Evolutionary conservation across 2,797 vertebrate genomes (phyloP), one percentile per base, ranked within the genome.

Genomic region (Halcyon chelicuti): DNA sequence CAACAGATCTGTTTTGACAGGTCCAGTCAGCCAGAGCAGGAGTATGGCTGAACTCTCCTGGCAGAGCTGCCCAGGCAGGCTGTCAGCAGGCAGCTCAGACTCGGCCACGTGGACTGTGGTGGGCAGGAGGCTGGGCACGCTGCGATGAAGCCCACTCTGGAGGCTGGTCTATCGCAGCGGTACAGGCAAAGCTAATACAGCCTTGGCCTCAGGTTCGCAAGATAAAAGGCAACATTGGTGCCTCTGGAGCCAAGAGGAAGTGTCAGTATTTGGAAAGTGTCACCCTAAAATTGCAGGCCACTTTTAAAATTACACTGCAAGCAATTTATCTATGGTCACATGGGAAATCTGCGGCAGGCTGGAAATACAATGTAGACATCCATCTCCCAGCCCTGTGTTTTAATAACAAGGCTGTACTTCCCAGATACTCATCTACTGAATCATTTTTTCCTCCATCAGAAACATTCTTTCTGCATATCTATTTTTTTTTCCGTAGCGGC

Each of bases 391-490:
- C 19, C 60, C 70, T 60, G 20, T 94, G 90, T 86, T 95, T 90
- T 84, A 67, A 84, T 52, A 96, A 93, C 86, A 90, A 79, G 46
- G 51, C 80, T 94, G 86, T 65, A 28, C 74, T 90, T 96, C 77
- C 73, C 86, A 91, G 62, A 93, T 85, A 96, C 42, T 67, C 82
- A 52, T 37, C 63, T 70, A 71, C 91, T 95, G 80, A 47, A 35
- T 86, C 90, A 76, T 87, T 93, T 96, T 94, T 96, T 92, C 88
- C 84, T 88, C 55, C 86, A 11, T 75, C 88, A 94, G 58, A 79
- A 88, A 80, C 71, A 84, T 73, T 84, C 23, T 67, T 76, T 71
- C 52, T 13, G 1, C 8, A 2, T 40, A 18, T 57, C 55, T 86
- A 2, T 12, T 60, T 35, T n/a, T 88, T 62, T 83, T 61, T 77